These are phyloP conservation scores for Halictus ligatus DNA, from an alignment of 2,888 invertebrate species.

Conservation along the genomic window DNA sequence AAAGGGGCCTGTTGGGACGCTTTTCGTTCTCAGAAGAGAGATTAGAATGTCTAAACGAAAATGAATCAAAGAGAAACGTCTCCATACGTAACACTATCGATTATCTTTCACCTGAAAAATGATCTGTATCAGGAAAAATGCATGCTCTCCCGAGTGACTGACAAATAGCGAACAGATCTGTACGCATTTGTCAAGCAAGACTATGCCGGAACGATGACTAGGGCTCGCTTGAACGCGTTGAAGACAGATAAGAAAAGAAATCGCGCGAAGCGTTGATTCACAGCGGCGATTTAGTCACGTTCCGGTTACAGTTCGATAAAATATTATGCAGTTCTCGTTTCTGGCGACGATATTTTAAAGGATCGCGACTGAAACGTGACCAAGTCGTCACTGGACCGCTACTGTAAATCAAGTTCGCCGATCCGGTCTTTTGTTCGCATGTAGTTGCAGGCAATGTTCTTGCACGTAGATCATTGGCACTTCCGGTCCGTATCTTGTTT, in stretches of 20 bases:
- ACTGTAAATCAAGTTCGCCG: slow-evolving; percentile 27
- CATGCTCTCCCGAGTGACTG: background rate
- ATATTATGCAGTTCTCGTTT: slow-evolving; percentile 21
- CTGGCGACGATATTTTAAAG: slow-evolving; percentile 32
- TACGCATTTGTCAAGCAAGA: background rate
- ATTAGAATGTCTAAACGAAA: too few relatives aligned
- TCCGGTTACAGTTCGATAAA: slow-evolving; percentile 21
- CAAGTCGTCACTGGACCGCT: background rate
- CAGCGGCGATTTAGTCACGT: slow-evolving; percentile 30
- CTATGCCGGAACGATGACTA: background rate
- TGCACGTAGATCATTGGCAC: background rate
- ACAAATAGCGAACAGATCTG: background rate
- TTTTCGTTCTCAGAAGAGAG: too few relatives aligned
- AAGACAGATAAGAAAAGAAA: background rate
- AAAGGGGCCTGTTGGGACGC: too few relatives aligned
- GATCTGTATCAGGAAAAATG: background rate
- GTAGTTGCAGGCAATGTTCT: background rate
- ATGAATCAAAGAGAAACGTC: too few relatives aligned
- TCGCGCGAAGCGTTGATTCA: slow-evolving; percentile 27
- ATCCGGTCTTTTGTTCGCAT: background rate
- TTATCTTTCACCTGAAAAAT: background rate
- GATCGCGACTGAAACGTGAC: slow-evolving; percentile 22
- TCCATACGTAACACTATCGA: too few relatives aligned
- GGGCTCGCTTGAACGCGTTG: background rate
- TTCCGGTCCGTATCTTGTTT: background rate